phyloP scores from a whole-genome alignment of 92 coral and sea anemone genomes.

The Zoanthus gigantus region DNA sequence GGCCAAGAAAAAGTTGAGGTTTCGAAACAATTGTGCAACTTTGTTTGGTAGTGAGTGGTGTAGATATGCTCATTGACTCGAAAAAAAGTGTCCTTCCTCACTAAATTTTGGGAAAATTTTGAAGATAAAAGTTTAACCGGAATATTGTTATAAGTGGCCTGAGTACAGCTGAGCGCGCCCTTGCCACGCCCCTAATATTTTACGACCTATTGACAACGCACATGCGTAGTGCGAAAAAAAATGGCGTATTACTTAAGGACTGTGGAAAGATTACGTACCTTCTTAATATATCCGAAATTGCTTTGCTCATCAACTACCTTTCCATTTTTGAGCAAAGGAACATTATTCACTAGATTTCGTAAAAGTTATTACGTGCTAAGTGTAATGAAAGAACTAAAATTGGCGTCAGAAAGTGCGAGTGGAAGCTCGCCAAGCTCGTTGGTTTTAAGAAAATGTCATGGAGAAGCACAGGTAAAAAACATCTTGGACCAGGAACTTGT shows the following conservation, averaged over 20 bases:
- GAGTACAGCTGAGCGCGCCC: neutral
- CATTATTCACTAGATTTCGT: neutral
- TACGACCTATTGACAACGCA: neutral
- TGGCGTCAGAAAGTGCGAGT: slow-evolving; percentile 48
- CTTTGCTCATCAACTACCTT: neutral
- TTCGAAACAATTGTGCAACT: too few species aligned
- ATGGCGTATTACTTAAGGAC: slow-evolving; percentile 19
- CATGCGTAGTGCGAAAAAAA: slow-evolving; percentile 9
- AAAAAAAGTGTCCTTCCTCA: too few species aligned
- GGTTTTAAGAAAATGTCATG: neutral
- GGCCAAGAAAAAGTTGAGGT: too few species aligned
- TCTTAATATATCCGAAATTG: slow-evolving; percentile 17
- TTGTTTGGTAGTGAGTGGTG: too few species aligned
- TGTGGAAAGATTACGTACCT: slow-evolving; percentile 15
- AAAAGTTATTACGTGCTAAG: neutral
- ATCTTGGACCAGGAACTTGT: slow-evolving; percentile 68
- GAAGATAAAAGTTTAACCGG: too few species aligned
- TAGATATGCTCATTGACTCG: too few species aligned
- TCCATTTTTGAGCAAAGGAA: neutral
- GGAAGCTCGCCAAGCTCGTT: slow-evolving; percentile 24
- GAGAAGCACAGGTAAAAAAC: neutral
- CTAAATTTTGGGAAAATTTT: too few species aligned
- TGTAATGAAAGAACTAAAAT: slow-evolving; percentile 24
- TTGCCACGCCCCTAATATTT: slow-evolving; percentile 16
- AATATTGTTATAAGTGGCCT: too few species aligned